Base-by-base conservation (phyloP, 2,888 invertebrate species). In the Epiblema foenella region DNA sequence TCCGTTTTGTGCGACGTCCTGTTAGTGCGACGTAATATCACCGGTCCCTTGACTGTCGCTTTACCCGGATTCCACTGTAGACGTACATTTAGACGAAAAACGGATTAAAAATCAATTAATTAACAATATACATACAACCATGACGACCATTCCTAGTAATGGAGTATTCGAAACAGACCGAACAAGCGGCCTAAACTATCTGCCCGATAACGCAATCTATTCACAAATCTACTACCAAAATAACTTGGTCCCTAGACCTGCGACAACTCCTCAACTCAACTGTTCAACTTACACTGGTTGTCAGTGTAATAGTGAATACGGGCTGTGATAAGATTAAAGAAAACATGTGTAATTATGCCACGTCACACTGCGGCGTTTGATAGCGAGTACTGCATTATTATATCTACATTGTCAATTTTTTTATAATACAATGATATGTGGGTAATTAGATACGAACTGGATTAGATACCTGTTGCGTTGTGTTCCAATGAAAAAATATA, bases 361-460 rank as follows among this genome's bases (percentile, higher is more conserved):
- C 91, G 93, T 93, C 93, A 93, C 79, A 91, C 90, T 93, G 93
- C 93, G 90, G 90, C 81, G 82, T 84, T 84, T 79, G 86, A 87
- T 89, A 89, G 78, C 74, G 81, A 87, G 85, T 90, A 83, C 91
- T 89, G 92, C 92, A 91, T 85, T 87, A 85, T 83, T 81, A 79
- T 88, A 90, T 89, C 87, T 80, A 81, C 78, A 67, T 42, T 71
- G 68, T 73, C 71, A 66, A 33, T n/a, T 66, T 54, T 67, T 66
- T 71, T 66, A 71, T 62, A 66, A 65, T 60, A 71, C 20, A 59
- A 51, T 49, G 64, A 69, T 70, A 70, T 58, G 65, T 49, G 9
- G 58, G 49, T 52, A 69, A 64, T 59, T 51, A 24, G 68, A 68
- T 70, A 70, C 42, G 70, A 60, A 70, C 42, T 60, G 49, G 70